A percentile compares a stretch with the other conserved stretches of the same genome.
These are phyloP conservation scores for Epinotia nisella DNA, from an alignment of 2,888 invertebrate species.

Conservation along the genomic window DNA sequence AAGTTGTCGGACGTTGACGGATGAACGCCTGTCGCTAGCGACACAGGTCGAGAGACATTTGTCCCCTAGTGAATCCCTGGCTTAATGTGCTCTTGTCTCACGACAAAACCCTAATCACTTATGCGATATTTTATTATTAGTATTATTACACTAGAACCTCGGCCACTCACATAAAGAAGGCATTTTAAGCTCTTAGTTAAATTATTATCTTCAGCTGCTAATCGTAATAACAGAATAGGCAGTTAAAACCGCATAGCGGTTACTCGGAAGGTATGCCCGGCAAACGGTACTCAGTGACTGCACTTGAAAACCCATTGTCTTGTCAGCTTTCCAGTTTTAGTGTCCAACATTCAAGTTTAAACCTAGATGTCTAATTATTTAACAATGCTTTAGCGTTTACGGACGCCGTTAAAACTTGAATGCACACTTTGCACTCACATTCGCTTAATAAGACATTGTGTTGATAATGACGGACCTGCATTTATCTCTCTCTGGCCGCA, in stretches of 20 bases:
- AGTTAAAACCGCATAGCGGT: conserved; percentile 3
- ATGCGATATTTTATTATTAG: too few species aligned
- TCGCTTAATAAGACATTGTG: neutral
- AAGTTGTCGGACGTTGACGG: too few species aligned
- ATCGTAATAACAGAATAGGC: neutral
- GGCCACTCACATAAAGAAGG: too few species aligned
- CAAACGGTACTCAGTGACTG: neutral
- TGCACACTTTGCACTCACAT: neutral
- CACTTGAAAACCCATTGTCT: conserved; percentile 8
- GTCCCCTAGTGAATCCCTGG: too few species aligned
- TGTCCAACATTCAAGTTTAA: neutral
- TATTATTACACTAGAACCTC: too few species aligned
- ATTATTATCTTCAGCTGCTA: neutral
- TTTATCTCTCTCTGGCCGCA: too few species aligned
- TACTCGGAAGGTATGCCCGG: neutral
- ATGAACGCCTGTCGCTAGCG: too few species aligned
- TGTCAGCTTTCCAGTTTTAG: conserved; percentile 3
- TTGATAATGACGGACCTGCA: too few species aligned
- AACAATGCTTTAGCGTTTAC: neutral
- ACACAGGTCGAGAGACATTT: too few species aligned
- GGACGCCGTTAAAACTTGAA: too few species aligned
- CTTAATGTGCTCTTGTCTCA: too few species aligned
- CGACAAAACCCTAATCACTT: too few species aligned
- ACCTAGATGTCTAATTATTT: conserved; percentile 1
- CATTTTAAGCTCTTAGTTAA: neutral